Base-by-base conservation (phyloP, 2,888 invertebrate species). In the Osmoderma eremita region DNA sequence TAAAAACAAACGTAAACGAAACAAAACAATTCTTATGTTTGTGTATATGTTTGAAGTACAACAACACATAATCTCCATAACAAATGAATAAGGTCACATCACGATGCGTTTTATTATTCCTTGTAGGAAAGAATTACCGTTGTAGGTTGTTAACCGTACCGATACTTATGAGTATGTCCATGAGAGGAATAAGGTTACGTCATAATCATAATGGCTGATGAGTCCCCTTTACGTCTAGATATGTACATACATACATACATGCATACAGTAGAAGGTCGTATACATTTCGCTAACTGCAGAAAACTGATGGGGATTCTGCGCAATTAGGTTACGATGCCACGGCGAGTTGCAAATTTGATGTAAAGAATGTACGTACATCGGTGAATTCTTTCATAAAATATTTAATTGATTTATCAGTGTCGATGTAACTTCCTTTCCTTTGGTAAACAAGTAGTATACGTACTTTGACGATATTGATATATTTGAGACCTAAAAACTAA, bases 111-210 rank as follows among this genome's bases (percentile, higher is more conserved):
- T 53, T 53, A 53, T 38, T 36, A 53, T 53, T 61, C 30, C 22
- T 20, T 61, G 17, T 61, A 45, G 10, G 58, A 45, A 61, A 17
- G 45, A 61, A 45, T 45, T 61, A 61, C 58, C 58, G 58, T 61
- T 61, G 45, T 36, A 45, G 58, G 58, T 61, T 61, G 58, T 61
- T 61, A 61, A 61, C 58, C 58, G 58, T 42, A 45, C 58, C 42
- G 30, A 45, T 30, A 36, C 58, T 61, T 61, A 61, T 45, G 45
- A 30, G 6, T 8, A 8, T 61, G 38, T 61, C 45, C 58, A 61
- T 61, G 58, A 61, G 58, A 24, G 12, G 58, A 61, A 61, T 61
- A 48, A 61, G 45, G 36, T 61, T 61, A 61, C 45, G 45, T 61
- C 58, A 61, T 61, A 45, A 56, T 61, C 30, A 48, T 45, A 58